Percentiles rank a stretch among this genome's conserved stretches.
Conservation (phyloP, 2,888 invertebrate species). For the Leptinotarsa juncta region DNA sequence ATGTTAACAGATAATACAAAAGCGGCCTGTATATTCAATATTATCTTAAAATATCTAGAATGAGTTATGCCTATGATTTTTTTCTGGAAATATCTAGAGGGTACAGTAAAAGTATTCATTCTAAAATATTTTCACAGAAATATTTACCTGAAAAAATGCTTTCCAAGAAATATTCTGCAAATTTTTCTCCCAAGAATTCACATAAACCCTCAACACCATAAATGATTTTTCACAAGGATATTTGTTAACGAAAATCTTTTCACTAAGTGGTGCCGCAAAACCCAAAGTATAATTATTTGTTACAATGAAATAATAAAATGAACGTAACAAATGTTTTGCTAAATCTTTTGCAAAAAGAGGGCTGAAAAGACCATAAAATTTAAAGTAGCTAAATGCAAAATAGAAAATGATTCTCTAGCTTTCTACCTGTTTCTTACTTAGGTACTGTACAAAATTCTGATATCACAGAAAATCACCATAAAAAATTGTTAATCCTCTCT, state of each 20-base stretch:
- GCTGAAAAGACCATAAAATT: neutral
- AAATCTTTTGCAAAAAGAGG: constrained; percentile 1
- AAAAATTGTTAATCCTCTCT: neutral
- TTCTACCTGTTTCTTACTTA: neutral
- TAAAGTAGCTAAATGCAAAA: constrained; percentile 1
- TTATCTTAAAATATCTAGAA: too few species aligned
- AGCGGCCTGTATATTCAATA: too few species aligned
- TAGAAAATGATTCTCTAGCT: neutral
- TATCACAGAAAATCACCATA: neutral
- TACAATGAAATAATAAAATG: constrained; percentile 3
- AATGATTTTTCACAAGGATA: constrained; percentile 11
- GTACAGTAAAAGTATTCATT: neutral
- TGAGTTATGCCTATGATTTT: too few species aligned
- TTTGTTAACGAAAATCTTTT: neutral
- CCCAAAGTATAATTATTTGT: constrained; percentile 2
- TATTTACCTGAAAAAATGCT: neutral
- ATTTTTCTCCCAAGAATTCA: neutral
- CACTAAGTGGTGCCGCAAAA: constrained; percentile 13
- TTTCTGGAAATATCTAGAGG: too few species aligned
- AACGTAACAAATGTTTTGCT: neutral
- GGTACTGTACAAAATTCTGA: neutral
- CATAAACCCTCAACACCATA: neutral
- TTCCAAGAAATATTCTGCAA: constrained; percentile 6
- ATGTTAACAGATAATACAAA: too few species aligned
- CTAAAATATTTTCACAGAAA: neutral